phyloP scores from a whole-genome alignment of 1,140 invertebrate genomes.

The Bilobella aurantiaca region DNA sequence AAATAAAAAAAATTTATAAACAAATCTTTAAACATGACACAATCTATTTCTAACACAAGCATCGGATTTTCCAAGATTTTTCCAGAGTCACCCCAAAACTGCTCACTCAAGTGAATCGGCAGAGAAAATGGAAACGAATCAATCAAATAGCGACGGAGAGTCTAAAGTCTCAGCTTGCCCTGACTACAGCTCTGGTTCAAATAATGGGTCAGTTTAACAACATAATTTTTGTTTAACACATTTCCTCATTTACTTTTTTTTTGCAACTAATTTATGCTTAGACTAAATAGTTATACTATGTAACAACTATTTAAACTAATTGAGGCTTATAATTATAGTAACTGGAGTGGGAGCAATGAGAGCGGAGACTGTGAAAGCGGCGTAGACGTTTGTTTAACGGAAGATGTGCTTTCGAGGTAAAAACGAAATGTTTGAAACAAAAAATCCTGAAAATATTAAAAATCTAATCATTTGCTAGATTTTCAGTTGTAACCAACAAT shows the following conservation, averaged over 20 bases:
- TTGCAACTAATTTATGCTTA: no score
- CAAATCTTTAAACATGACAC: background rate
- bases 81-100: conserved; percentile 64
- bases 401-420: background rate
- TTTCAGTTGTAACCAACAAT: background rate
- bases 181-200: conserved; percentile 35
- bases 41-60: conserved; percentile 15
- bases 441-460: no score
- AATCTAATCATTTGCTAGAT: background rate
- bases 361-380: conserved; percentile 11
- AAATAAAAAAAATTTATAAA: background rate
- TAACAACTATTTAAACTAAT: no score
- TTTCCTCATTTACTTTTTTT: background rate
- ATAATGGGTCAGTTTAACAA: conserved; percentile 12
- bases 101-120: conserved; percentile 42
- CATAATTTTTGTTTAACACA: background rate
- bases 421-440: no score
- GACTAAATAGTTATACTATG: no score
- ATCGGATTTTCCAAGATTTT: conserved; percentile 61
- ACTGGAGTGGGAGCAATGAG: conserved; percentile 17
- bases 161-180: conserved; percentile 32
- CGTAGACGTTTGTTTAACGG: background rate
- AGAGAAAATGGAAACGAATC: conserved; percentile 30
- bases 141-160: conserved; percentile 34
- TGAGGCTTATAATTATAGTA: no score